Evolutionary conservation across 2,113 vertebrate species (phyloP), one percentile per base, ranked within the genome.

Genomic region (Pipra filicauda): DNA sequence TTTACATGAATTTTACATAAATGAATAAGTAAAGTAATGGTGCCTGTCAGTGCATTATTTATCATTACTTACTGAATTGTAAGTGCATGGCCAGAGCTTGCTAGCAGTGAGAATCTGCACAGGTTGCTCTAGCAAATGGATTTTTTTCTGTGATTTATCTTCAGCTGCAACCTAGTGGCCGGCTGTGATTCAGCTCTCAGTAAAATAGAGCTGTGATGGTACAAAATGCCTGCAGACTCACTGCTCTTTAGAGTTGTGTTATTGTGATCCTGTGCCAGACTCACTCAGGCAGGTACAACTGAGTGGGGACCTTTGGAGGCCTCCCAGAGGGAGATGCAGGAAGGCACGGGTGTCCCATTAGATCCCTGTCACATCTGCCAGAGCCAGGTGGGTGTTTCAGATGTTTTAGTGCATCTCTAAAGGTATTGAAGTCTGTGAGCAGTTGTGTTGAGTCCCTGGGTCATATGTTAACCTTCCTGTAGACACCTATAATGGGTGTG

Each of bases 1-100:
- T 96, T 89, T 94, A 90, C 93, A 93, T 70, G 67, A 73, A 76
- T 90, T 95, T 94, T 90, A 95, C 71, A 90, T 96, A 91, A 93
- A 91, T 74, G 17, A 93, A 67, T 91, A 96, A 64, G 35, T 79
- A 70, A 83, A 80, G 46, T 79, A 93, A 88, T 71, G 59, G 48
- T 90, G 85, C 35, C n/a, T 90, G 90, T 80, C 89, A 88, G 54
- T 23, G 59, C 22, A 83, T 33, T 80, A 90, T 96, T 91, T 83
- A 52, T 96, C 51, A 41, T 83, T 70, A 43, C 51, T 58, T 59
- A 23, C 51, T 67, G 78, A 80, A 91, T 67, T 90, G 43, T 0
- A 1, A 75, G 35, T 44, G 35, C 1, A 0, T 8, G 33, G 48
- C 54, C 23, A 41, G 23, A 75, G 23, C 46, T 85, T 58, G 33